Base-by-base conservation (phyloP, 2,113 vertebrate genomes). In the Zapus hudsonius region DNA sequence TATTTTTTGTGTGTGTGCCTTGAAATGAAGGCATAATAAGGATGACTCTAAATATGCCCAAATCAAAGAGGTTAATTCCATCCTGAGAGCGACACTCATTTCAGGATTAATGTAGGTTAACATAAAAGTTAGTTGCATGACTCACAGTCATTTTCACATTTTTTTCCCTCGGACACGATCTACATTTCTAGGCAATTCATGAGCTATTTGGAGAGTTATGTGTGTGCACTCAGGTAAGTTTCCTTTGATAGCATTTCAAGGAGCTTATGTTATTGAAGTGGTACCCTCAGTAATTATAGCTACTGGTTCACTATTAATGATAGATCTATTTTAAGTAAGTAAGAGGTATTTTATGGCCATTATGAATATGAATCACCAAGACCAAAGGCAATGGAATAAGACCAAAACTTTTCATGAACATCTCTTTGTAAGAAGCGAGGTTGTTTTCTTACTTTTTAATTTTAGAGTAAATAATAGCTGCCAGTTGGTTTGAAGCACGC, bases 371-470 rank as follows among this genome's bases (percentile, higher is more conserved):
- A 92, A 93, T 88, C 74, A 69, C 78, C 86, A 59, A 93, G 74
- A 88, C 44, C 74, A 92, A 20, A 86, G 78, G 36, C 87, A 96
- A 75, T 47, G 42, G 79, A 91, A 91, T 10, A 87, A 92, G 87
- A 86, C 67, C 42, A 87, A 88, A 93, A 95, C 78, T 96, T 94
- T 78, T 72, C 61, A 74, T 78, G 79, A 90, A 93, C 67, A 55
- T 92, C 74, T 96, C 70, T 79, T 87, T 94, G 42, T 52, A 61
- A 89, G 91, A 94, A 87, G 69, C 95, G 70, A 91, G 33, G 76
- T 82, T 82, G 78, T 94, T 95, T 96, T 75, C 52, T 69, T 93
- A 76, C 64, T 94, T 96, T 96, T 94, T 90, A 94, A 96, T 92
- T 96, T 89, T 63, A 95, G 23, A 52, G 66, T 96, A 89, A 96